phyloP scores from a whole-genome alignment of 2,113 vertebrate species.

The Tyto alba region DNA sequence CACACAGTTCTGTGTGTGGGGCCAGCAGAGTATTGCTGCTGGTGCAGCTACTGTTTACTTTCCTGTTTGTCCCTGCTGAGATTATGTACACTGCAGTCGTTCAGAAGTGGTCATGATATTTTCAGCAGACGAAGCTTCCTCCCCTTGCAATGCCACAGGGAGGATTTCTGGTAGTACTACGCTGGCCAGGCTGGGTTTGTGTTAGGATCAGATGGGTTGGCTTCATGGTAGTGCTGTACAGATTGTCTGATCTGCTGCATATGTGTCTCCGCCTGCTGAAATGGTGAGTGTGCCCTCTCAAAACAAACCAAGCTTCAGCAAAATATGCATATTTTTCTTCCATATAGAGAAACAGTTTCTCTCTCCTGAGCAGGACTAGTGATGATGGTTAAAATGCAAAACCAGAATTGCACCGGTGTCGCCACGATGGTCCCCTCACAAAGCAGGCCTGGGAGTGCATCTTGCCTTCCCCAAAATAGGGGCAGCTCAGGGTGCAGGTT shows the following conservation, averaged over 20 bases:
- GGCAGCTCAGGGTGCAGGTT: not conserved
- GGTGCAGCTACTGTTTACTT: not conserved
- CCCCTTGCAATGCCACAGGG: not conserved
- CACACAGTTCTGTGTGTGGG: not conserved
- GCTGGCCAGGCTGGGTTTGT: not conserved
- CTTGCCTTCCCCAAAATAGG: not conserved
- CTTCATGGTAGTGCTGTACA: not conserved
- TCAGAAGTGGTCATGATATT: not conserved
- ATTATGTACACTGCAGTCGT: not conserved
- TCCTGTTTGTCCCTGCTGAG: not conserved
- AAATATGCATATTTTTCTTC: not conserved
- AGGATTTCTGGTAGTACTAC: not conserved
- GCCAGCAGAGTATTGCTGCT: not conserved
- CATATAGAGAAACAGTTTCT: not conserved
- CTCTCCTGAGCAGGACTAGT: not conserved
- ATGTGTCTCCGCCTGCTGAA: not conserved
- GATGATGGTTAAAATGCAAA: not conserved
- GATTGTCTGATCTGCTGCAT: not conserved
- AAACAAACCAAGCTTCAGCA: not conserved
- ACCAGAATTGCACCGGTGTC: not conserved
- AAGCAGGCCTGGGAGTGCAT: not conserved
- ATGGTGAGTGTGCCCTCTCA: not conserved
- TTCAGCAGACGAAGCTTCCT: not conserved
- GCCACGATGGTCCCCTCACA: not conserved
- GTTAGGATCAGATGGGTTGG: not conserved